Evolutionary conservation across 2,888 invertebrate species (phyloP).

Genomic region (Pteria penguin): DNA sequence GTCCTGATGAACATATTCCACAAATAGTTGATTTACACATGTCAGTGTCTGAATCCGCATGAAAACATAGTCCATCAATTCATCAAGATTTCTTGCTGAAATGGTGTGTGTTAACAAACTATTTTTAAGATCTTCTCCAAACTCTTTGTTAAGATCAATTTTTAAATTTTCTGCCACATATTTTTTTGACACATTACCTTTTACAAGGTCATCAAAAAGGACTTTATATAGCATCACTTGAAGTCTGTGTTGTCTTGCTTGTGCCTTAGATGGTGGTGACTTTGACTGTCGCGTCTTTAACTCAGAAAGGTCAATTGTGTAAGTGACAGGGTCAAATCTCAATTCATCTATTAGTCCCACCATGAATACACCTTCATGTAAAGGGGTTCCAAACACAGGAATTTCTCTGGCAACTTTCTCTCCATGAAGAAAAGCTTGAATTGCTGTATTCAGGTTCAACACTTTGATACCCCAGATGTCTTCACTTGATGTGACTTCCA

Average conservation of each 20-base stretch:
- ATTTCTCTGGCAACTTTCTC: slow-evolving; percentile 67
- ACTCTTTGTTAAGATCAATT: slow-evolving; percentile 57
- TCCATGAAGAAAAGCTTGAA: slow-evolving; percentile 64
- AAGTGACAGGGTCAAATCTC: slow-evolving; percentile 70
- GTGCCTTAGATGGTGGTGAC: slow-evolving; percentile 64
- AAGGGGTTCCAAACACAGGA: slow-evolving; percentile 76
- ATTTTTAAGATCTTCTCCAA: slow-evolving; percentile 59
- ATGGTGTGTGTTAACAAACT: slow-evolving; percentile 47
- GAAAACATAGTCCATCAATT: slow-evolving; percentile 58
- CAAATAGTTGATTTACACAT: slow-evolving; percentile 59
- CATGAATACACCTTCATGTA: slow-evolving; percentile 67
- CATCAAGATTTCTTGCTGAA: slow-evolving; percentile 49
- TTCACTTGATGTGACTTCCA: slow-evolving; percentile 70
- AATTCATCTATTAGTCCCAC: slow-evolving; percentile 77
- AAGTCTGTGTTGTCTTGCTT: slow-evolving; percentile 66
- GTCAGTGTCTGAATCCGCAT: slow-evolving; percentile 65
- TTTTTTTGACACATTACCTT: slow-evolving; percentile 63
- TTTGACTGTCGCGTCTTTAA: slow-evolving; percentile 69
- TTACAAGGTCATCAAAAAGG: slow-evolving; percentile 75
- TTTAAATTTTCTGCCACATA: slow-evolving; percentile 61
- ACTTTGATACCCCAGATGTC: slow-evolving; percentile 75
- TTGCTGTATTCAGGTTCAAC: slow-evolving; percentile 66
- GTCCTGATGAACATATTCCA: slow-evolving; percentile 75
- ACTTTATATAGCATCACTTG: slow-evolving; percentile 75
- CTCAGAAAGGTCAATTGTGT: slow-evolving; percentile 69